Conservation (phyloP, 1,140 invertebrate genomes). For the Pinna nobilis region DNA sequence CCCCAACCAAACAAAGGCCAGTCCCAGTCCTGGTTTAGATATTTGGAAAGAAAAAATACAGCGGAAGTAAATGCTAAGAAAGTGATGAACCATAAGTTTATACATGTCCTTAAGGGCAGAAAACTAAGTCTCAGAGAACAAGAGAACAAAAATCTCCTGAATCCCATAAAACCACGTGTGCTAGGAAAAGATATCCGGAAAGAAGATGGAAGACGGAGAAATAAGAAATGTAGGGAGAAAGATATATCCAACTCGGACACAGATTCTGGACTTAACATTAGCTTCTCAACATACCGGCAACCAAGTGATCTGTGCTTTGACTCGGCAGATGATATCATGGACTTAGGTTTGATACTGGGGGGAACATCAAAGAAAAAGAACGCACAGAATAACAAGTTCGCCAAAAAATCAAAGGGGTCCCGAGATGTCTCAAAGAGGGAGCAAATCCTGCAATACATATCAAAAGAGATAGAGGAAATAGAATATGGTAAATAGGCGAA, state of each 20-base stretch:
- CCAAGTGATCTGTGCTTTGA: constrained; percentile 20
- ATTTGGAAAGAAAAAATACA: constrained; percentile 36
- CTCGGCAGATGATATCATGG: not conserved
- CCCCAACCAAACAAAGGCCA: constrained; percentile 1
- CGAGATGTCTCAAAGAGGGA: constrained; percentile 4
- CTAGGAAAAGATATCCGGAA: constrained; percentile 12
- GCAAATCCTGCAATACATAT: constrained; percentile 10
- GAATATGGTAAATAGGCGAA: constrained; percentile 30
- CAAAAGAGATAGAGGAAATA: constrained; percentile 20
- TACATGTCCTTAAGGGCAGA: constrained; percentile 36
- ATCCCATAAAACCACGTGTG: constrained; percentile 14
- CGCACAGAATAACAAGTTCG: no score
- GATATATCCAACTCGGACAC: constrained; percentile 37
- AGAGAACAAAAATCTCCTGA: constrained; percentile 14
- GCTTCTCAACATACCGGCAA: constrained; percentile 37
- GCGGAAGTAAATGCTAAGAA: constrained; percentile 24
- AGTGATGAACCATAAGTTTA: constrained; percentile 21
- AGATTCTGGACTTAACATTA: constrained; percentile 42
- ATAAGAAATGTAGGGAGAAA: constrained; percentile 17
- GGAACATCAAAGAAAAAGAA: no score
- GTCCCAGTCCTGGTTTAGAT: constrained; percentile 37
- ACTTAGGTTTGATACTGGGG: constrained; percentile 12
- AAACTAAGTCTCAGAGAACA: constrained; percentile 31
- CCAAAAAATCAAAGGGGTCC: not conserved
- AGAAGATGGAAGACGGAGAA: constrained; percentile 4